phyloP scores from a whole-genome alignment of 2,113 vertebrate genomes.

The Tinamus guttatus region DNA sequence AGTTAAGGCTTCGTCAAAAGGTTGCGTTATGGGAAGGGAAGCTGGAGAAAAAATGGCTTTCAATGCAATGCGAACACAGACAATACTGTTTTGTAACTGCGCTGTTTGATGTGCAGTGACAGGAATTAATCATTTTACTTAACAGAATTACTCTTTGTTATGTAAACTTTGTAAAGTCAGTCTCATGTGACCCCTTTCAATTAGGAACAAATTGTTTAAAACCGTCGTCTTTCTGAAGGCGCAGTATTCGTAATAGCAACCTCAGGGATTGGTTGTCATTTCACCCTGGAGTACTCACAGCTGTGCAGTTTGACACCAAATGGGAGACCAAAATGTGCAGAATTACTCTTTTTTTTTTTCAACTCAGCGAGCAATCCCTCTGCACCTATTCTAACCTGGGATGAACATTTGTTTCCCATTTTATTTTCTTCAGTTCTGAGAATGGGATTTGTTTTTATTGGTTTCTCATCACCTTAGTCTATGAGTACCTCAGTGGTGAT shows the following conservation, averaged over 20 bases:
- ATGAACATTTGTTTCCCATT: slow-evolving; percentile 53
- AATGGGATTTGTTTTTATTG: slow-evolving; percentile 4
- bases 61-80: slow-evolving; percentile 73
- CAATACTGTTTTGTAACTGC: slow-evolving; percentile 87
- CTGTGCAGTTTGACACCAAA: slow-evolving; percentile 43
- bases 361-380: background rate
- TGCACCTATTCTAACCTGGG: background rate
- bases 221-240: slow-evolving; percentile 77
- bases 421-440: slow-evolving; percentile 12
- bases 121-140: slow-evolving; percentile 85
- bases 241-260: slow-evolving; percentile 73
- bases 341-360: background rate
- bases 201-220: slow-evolving; percentile 77
- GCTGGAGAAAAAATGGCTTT: slow-evolving; percentile 73
- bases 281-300: slow-evolving; percentile 59
- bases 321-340: slow-evolving; percentile 28
- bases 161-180: slow-evolving; percentile 84
- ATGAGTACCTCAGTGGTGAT: background rate
- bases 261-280: slow-evolving; percentile 64
- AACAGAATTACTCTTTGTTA: slow-evolving; percentile 87
- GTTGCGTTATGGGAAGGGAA: slow-evolving; percentile 78
- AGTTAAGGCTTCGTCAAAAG: slow-evolving; percentile 78
- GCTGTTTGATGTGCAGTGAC: slow-evolving; percentile 83
- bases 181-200: slow-evolving; percentile 79
- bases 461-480: slow-evolving; percentile 15